Evolutionary conservation across 2,888 invertebrate species (phyloP).

Genomic region (Hypomecis atomaria): DNA sequence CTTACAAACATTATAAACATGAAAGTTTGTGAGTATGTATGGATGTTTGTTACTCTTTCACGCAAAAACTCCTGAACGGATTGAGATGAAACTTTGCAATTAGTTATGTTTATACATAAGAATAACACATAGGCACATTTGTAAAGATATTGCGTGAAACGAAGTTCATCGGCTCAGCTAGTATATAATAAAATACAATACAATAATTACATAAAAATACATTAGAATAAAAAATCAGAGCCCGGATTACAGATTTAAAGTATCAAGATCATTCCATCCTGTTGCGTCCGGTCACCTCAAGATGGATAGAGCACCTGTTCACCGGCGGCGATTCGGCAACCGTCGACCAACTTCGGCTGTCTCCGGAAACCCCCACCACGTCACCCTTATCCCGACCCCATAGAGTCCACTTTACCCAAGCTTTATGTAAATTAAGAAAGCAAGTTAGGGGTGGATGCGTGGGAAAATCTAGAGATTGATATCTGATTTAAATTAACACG

Average conservation of each 20-base stretch:
- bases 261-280: conserved; percentile 52
- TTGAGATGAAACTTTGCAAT: no score
- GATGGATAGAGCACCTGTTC: conserved; percentile 63
- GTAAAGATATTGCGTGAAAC: no score
- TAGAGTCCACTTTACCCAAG: conserved; percentile 26
- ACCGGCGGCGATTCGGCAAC: conserved; percentile 47
- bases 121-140: no score
- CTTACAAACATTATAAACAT: no score
- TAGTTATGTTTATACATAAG: no score
- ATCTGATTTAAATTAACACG: conserved; percentile 43
- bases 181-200: no score
- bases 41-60: no score
- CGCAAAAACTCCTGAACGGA: no score
- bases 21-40: no score
- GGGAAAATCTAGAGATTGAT: conserved; percentile 41
- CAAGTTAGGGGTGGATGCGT: conserved; percentile 39
- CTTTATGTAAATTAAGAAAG: conserved; percentile 37
- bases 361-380: conserved; percentile 29
- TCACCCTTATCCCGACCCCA: conserved; percentile 1
- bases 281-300: conserved; percentile 60
- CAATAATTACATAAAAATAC: no score
- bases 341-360: conserved; percentile 38
- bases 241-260: conserved; percentile 36
- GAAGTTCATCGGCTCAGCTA: no score
- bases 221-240: no score